Base-by-base conservation (phyloP, 2,888 invertebrate genomes). In the Lacanobia wlatinum region DNA sequence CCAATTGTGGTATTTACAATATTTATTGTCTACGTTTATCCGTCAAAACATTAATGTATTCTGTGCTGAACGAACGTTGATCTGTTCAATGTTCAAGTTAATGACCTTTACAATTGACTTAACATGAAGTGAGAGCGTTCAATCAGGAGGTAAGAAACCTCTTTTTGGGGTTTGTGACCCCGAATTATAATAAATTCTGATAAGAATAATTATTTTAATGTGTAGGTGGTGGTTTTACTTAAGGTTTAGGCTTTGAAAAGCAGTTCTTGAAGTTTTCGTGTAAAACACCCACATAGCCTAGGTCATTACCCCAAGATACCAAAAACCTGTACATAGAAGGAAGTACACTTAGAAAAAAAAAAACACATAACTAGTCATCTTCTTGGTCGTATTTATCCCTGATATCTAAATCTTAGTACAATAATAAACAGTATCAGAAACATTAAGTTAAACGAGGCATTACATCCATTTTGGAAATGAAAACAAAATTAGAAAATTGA, bases 1-100 rank as follows among this genome's bases (percentile, higher is more conserved):
- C 18, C 18, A 9, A n/a, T 8, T 43, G 8, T 14, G 9, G 21
- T 28, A 6, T 60, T 46, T 21, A 65, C n/a, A 18, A 61, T 38
- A 10, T 23, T 34, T 40, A 14, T 14, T n/a, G 43, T 63, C 14
- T 34, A 43, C 12, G 34, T 64, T 50, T 46, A 56, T 21, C 52
- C 14, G 1, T 3, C 1, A 23, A 59, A 61, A 18, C 38, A 70
- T 63, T 58, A n/a, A 69, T 60, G 12, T 78, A 67, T 63, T 73
- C n/a, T 53, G 28, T 50, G 16, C 23, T 66, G 16, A 21, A 8
- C 16, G 2, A 52, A 0, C 34, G 12, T n/a, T 48, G 48, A 65
- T 65, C 10, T 58, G 23, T 66, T 73, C n/a, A 56, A 14, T 12
- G 18, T 58, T 55, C 14, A 43, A 12, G 58, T 43, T 7, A 59